phyloP scores from a whole-genome alignment of 2,888 invertebrate genomes.

The Morpho helenor region DNA sequence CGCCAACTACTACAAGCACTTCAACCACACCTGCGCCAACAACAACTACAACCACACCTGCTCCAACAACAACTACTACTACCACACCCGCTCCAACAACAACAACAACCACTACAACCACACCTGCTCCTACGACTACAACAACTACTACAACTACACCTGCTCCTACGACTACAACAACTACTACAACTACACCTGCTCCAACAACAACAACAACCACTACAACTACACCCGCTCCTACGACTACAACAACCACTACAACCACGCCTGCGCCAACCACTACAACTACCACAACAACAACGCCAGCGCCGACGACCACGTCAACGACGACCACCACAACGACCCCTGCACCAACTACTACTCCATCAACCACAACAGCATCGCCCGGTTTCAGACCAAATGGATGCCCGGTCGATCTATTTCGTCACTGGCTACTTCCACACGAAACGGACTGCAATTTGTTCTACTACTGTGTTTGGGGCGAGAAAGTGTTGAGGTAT shows the following conservation, averaged over 20 bases:
- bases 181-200: slow-evolving; percentile 8
- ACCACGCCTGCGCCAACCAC: slow-evolving; percentile 18
- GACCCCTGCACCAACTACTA: slow-evolving; percentile 13
- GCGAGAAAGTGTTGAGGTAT: slow-evolving; percentile 36
- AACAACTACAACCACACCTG: not conserved
- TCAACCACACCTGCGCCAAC: not conserved
- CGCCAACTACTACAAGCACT: not conserved
- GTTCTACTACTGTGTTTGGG: slow-evolving; percentile 64
- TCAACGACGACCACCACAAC: slow-evolving; percentile 5
- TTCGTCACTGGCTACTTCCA: slow-evolving; percentile 55
- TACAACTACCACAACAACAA: slow-evolving; percentile 12
- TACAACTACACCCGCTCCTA: slow-evolving; percentile 21
- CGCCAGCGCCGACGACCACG: not conserved
- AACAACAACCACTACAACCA: slow-evolving; percentile 17
- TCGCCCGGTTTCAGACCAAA: slow-evolving; percentile 42
- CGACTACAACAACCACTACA: slow-evolving; percentile 1
- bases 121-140: slow-evolving; percentile 19
- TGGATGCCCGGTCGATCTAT: slow-evolving; percentile 56
- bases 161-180: slow-evolving; percentile 5
- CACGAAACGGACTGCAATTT: slow-evolving; percentile 46
- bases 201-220: slow-evolving; percentile 21
- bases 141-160: not conserved
- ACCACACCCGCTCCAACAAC: slow-evolving; percentile 20
- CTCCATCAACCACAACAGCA: slow-evolving; percentile 6
- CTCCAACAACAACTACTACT: slow-evolving; percentile 4